Evolutionary conservation across 2,888 invertebrate genomes (phyloP).

Genomic region (Elgonia sp.): DNA sequence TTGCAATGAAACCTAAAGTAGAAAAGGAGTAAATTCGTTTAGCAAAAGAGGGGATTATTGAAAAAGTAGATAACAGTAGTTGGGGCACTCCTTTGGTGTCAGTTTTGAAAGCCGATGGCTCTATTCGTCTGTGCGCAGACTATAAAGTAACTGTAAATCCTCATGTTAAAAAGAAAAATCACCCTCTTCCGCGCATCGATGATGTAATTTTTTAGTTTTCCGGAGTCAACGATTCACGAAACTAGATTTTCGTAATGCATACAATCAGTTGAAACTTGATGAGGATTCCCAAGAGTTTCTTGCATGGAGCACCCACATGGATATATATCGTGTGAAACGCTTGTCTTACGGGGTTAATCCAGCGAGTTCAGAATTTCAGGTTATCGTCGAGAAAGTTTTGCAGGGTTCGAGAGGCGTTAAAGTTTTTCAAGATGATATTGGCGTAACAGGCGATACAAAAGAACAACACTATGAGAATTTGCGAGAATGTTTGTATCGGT

Average conservation of each 20-base stretch:
- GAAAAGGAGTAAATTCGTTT: background rate
- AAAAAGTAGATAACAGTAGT: constrained; percentile 28
- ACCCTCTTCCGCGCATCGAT: constrained; percentile 80
- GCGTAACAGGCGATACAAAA: constrained; percentile 78
- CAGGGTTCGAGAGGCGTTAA: constrained; percentile 74
- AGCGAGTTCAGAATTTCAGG: constrained; percentile 84
- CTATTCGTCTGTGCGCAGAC: constrained; percentile 56
- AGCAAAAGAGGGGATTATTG: constrained; percentile 50
- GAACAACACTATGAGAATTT: constrained; percentile 79
- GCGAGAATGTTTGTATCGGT: constrained; percentile 70
- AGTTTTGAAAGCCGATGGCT: constrained; percentile 57
- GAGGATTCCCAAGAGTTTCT: constrained; percentile 74
- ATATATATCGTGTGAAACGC: constrained; percentile 77
- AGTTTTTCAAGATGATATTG: constrained; percentile 80
- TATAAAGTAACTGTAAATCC: constrained; percentile 80
- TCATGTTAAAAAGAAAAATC: constrained; percentile 76
- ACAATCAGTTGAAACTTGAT: constrained; percentile 81
- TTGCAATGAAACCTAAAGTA: background rate
- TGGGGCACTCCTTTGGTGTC: constrained; percentile 77
- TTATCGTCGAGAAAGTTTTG: constrained; percentile 81
- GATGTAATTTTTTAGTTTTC: constrained; percentile 77
- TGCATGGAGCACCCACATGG: constrained; percentile 81
- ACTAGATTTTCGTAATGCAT: constrained; percentile 82
- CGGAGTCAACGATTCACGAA: constrained; percentile 74
- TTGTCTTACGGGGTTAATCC: constrained; percentile 83